Evolutionary conservation across 2,113 vertebrate genomes (phyloP), one percentile per base, ranked within the genome.

Genomic region (Muntiacus reevesi): DNA sequence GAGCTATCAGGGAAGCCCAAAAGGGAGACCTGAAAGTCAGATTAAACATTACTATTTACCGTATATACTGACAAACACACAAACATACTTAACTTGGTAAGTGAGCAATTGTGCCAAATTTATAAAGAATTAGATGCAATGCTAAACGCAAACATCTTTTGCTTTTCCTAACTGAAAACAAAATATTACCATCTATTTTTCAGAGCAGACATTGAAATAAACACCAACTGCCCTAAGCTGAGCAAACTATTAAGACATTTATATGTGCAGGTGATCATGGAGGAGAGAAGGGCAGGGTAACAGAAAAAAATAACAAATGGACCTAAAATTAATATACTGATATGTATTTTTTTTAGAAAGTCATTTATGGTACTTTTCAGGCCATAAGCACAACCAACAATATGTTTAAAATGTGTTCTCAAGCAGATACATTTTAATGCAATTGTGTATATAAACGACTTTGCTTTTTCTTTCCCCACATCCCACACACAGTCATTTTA

Each of bases 401-500:
- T n/a, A 12, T 50, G 15, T 5, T 28, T 78, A 71, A 71, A 67
- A 55, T 30, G 76, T 9, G 76, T 93, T 81, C 25, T 81, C 4
- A 89, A 87, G 33, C 33, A 40, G 67, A 83, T 94, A 10, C 11
- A 86, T 88, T 95, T 92, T 95, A 79, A 19, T 67, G 9, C 36
- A 86, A 83, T 74, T 2, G 33, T 92, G 43, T 67, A 43, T 82
- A 79, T 40, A 86, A 52, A 50, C n/a, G 87, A 82, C 36, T 88
- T 94, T 92, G 27, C 55, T 64, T 88, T 97, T 91, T 94, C 43
- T 45, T 79, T 88, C 64, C 17, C 21, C 16, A 81, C 17, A 19
- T 89, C 76, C 16, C 21, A 30, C 62, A 74, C 8, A 57, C 19
- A 59, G 84, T 97, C 54, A 91, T 62, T 43, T 92, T 95, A 90